phyloP scores from a whole-genome alignment of 1,140 invertebrate species.

The Steinernema khuongi region DNA sequence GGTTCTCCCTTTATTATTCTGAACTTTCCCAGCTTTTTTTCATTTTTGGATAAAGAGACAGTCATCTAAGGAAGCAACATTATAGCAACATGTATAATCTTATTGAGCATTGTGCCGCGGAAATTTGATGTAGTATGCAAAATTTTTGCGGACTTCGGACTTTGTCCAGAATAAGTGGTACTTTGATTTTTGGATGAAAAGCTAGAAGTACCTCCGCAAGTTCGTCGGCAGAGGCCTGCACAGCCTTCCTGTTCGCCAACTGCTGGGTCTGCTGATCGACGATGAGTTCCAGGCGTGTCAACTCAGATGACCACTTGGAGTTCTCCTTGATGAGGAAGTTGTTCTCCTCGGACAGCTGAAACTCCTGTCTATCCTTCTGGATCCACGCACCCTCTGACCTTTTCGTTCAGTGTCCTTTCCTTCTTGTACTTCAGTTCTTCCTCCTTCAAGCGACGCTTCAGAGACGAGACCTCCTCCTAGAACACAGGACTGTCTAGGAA shows the following conservation, averaged over 20 bases:
- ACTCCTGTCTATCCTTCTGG: background rate
- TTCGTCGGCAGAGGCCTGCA: background rate
- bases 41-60: too few relatives aligned
- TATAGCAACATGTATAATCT: too few relatives aligned
- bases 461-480: background rate
- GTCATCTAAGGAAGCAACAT: too few relatives aligned
- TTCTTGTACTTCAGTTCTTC: background rate
- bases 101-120: too few relatives aligned
- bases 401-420: background rate
- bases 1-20: too few relatives aligned
- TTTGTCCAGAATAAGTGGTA: too few relatives aligned
- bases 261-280: conserved; percentile 1
- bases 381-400: background rate
- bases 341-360: background rate
- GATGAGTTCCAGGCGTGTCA: background rate
- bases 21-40: too few relatives aligned
- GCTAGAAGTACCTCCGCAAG: background rate
- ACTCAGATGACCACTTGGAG: background rate
- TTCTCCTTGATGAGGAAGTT: conserved; percentile 14
- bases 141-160: too few relatives aligned
- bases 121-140: too few relatives aligned
- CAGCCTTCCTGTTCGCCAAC: background rate
- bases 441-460: conserved; percentile 3
- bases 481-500: background rate
- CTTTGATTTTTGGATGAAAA: too few relatives aligned